Evolutionary conservation across 35 echinoderm and acorn worm species (phyloP), one percentile per base, ranked within the genome.

Genomic region (Lytechinus variegatus): DNA sequence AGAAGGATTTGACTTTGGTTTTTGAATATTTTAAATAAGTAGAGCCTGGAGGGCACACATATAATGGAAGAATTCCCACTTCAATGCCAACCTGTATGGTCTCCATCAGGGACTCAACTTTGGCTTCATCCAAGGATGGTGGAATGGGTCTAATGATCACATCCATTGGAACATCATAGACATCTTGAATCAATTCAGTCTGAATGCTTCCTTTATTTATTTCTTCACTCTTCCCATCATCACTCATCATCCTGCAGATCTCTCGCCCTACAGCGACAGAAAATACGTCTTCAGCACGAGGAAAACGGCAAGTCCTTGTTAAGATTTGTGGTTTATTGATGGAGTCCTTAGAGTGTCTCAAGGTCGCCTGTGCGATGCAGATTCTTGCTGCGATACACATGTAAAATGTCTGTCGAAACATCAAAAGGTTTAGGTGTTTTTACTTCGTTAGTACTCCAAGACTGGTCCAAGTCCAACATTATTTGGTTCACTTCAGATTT

Each of bases 41-140:
- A 2, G 33, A 44, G 33, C 33, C 33, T 44, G 33, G 33, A 44
- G 33, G 33, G 33, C 1, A 44, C 33, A 44, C 33, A 44, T n/a
- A n/a, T n/a, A n/a, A n/a, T 44, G 33, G 33, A 44, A 44, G 33
- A 1, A 1, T 44, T 44, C 2, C 33, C 33, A 2, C 33, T 44
- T 58, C 9, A 58, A 9, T 90, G 52, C 88, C 16, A 56, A 99
- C 98, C 98, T 99, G 92, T 56, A 99, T 97, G 19, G 98, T 99
- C 88, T 99, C 96, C 97, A 99, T 99, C 21, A 99, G 89, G 4
- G 97, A 97, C 28, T 57, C 24, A 3, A 99, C 96, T 92, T 99
- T 97, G 16, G 87, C 95, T 14, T 99, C 97, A 89, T 99, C 98
- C 6, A 99, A 87, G 61, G 95, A 95, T 21, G 97, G 92, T 52